Conservation (phyloP, 2,113 vertebrate species). For the Cynocephalus volans region DNA sequence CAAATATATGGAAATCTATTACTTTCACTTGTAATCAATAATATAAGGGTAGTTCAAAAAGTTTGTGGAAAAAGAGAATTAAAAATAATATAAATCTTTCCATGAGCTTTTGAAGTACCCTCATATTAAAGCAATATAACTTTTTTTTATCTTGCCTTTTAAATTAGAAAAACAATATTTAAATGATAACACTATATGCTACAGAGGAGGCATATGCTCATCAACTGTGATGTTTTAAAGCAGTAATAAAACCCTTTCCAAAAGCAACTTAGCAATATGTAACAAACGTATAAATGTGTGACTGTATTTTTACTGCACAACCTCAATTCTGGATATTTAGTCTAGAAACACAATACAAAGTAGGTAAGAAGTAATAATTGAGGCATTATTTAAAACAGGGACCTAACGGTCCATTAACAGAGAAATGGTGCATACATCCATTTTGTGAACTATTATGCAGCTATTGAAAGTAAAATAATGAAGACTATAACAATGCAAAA, state of each 20-base stretch:
- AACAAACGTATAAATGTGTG: neutral
- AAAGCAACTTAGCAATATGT: neutral
- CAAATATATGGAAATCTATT: neutral
- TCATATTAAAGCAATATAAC: neutral
- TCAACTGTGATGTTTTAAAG: neutral
- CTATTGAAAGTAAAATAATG: neutral
- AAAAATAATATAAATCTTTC: too few relatives aligned
- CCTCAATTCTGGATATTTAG: neutral
- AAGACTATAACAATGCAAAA: neutral
- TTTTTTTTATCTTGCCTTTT: constrained; percentile 13
- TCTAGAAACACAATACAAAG: neutral
- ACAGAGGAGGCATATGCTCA: neutral
- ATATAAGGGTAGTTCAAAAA: neutral
- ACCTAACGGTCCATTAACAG: neutral
- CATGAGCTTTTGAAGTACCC: too few relatives aligned
- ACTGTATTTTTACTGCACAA: neutral
- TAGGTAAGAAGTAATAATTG: neutral
- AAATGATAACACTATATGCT: neutral
- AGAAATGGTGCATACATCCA: neutral
- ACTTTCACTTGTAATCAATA: neutral
- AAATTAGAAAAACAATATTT: constrained; percentile 19
- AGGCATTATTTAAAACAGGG: neutral
- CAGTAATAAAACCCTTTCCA: neutral
- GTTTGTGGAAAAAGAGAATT: too few relatives aligned
- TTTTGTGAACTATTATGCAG: neutral